Conservation (phyloP, 30 jellyfish, hydroid and myxozoan genomes). For the Catostylus mosaicus region DNA sequence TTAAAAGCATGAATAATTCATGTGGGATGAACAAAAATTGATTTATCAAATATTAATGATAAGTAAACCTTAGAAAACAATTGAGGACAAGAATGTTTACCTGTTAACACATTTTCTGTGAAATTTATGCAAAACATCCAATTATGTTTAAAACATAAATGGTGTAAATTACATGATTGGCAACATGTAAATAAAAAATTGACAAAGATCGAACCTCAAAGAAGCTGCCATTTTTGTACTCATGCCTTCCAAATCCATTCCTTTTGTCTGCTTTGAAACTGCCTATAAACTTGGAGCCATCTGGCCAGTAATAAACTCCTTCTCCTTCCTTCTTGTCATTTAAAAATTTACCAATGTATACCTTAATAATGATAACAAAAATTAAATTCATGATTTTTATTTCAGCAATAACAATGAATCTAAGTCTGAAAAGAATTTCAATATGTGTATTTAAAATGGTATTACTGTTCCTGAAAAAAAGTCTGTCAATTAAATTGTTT, state of each 20-base stretch:
- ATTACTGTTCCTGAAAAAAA: too few relatives aligned
- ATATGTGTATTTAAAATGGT: too few relatives aligned
- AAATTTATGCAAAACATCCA: not conserved
- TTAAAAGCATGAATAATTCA: not conserved
- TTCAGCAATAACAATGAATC: too few relatives aligned
- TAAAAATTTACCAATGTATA: slow-evolving; percentile 77
- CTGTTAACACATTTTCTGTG: not conserved
- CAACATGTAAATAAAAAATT: not conserved
- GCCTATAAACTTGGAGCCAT: slow-evolving; percentile 84
- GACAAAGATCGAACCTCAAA: slow-evolving; percentile 66
- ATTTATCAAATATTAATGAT: not conserved
- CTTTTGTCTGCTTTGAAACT: slow-evolving; percentile 65
- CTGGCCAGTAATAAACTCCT: slow-evolving; percentile 91
- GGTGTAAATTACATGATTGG: too few relatives aligned
- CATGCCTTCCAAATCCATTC: slow-evolving; percentile 85
- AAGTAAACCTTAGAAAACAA: not conserved
- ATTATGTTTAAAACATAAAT: too few relatives aligned
- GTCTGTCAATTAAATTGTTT: too few relatives aligned
- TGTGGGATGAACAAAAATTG: not conserved
- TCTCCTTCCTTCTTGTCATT: slow-evolving; percentile 78
- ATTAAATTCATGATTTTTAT: too few relatives aligned
- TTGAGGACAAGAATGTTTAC: not conserved
- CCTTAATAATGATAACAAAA: too few relatives aligned
- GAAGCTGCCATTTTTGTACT: slow-evolving; percentile 60
- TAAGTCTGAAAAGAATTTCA: too few relatives aligned